These are phyloP conservation scores for Drosophila sulfurigaster DNA, from an alignment of 1,140 invertebrate species.

Conservation along the genomic window DNA sequence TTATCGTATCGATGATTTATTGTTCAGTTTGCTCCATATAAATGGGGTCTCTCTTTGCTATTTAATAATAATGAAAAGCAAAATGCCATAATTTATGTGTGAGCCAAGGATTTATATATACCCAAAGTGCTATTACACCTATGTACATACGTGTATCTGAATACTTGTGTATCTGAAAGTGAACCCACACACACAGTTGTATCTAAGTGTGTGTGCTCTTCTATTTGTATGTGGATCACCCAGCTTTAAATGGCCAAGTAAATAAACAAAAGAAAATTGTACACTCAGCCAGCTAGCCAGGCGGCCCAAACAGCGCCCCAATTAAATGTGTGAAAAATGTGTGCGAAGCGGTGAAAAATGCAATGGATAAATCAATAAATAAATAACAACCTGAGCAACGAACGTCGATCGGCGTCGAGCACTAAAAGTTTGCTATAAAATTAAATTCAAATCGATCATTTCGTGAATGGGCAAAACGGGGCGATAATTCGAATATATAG, in stretches of 20 bases:
- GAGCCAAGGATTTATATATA: slow-evolving; percentile 61
- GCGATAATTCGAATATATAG: slow-evolving; percentile 1
- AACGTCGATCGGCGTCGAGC: slow-evolving; percentile 19
- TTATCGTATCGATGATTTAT: slow-evolving; percentile 77
- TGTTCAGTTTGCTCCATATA: slow-evolving; percentile 44
- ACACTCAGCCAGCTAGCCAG: slow-evolving; percentile 52
- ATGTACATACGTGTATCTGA: neutral
- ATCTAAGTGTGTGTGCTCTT: slow-evolving; percentile 28
- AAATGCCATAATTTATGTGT: slow-evolving; percentile 70
- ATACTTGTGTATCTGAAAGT: neutral
- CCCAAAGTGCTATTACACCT: slow-evolving; percentile 8
- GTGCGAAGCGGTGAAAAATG: slow-evolving; percentile 61
- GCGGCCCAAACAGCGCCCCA: slow-evolving; percentile 54
- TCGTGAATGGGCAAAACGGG: slow-evolving; percentile 25
- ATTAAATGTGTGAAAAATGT: slow-evolving; percentile 82
- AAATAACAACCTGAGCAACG: slow-evolving; percentile 44
- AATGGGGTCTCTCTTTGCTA: slow-evolving; percentile 60
- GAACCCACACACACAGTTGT: neutral
- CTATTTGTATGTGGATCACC: slow-evolving; percentile 67
- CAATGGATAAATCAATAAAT: slow-evolving; percentile 70
- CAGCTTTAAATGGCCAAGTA: slow-evolving; percentile 73
- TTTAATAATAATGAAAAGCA: slow-evolving; percentile 64
- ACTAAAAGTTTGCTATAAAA: slow-evolving; percentile 61
- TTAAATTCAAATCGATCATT: slow-evolving; percentile 79
- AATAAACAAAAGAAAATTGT: slow-evolving; percentile 79